These are phyloP conservation scores for Arvicanthis niloticus DNA, from an alignment of 2,113 vertebrate species.

Conservation along the genomic window DNA sequence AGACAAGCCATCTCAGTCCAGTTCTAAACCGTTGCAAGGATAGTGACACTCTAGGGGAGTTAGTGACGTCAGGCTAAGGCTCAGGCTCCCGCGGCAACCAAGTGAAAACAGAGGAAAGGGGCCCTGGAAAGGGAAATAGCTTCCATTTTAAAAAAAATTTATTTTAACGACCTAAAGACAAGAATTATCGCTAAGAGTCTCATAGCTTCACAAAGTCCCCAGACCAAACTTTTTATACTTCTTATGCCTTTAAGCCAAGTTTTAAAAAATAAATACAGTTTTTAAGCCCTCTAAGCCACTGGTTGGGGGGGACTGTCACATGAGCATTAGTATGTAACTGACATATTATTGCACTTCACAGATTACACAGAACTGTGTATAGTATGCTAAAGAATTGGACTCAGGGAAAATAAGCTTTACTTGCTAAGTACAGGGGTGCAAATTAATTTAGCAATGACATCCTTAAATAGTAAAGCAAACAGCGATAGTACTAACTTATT, in stretches of 20 bases:
- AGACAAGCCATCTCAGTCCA: constrained; percentile 76
- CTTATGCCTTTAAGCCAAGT: constrained; percentile 77
- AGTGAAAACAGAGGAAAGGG: background rate
- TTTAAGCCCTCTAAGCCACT: constrained; percentile 79
- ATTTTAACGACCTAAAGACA: constrained; percentile 56
- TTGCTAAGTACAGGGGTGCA: constrained; percentile 78
- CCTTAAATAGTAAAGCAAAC: constrained; percentile 85
- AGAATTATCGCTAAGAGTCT: constrained; percentile 54
- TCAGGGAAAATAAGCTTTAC: constrained; percentile 79
- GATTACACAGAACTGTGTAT: constrained; percentile 81
- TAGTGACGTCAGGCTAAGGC: constrained; percentile 70
- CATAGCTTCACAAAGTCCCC: constrained; percentile 58
- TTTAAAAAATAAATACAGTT: constrained; percentile 79
- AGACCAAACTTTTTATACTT: constrained; percentile 65
- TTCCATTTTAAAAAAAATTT: constrained; percentile 45
- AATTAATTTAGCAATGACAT: constrained; percentile 80
- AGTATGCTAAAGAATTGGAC: constrained; percentile 84
- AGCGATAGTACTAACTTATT: constrained; percentile 80
- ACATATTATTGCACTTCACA: constrained; percentile 88
- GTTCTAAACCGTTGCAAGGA: constrained; percentile 65
- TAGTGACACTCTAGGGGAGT: constrained; percentile 61
- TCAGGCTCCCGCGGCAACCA: constrained; percentile 11
- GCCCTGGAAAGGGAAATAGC: constrained; percentile 9
- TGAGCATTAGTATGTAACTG: constrained; percentile 82
- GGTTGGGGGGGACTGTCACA: constrained; percentile 73